Conservation (phyloP, 2,888 invertebrate species). For the Macaria notata region DNA sequence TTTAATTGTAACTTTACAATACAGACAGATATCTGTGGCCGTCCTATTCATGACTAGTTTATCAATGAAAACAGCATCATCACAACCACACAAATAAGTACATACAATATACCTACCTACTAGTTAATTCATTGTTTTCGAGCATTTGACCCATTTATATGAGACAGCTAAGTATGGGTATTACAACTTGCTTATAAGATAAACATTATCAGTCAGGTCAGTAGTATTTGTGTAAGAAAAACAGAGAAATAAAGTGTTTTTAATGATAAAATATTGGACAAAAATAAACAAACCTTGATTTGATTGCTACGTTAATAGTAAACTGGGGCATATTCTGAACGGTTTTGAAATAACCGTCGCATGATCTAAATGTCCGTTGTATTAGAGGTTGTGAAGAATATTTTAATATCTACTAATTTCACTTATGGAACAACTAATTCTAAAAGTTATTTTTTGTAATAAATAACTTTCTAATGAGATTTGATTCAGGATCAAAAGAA, state of each 20-base stretch:
- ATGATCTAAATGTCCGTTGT: too few relatives aligned
- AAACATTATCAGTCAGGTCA: slow-evolving; percentile 15
- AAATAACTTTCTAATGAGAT: too few relatives aligned
- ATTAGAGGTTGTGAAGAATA: too few relatives aligned
- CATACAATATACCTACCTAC: too few relatives aligned
- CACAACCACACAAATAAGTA: slow-evolving; percentile 6
- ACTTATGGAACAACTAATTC: too few relatives aligned
- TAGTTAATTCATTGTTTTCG: slow-evolving; percentile 16
- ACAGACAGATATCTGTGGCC: too few relatives aligned
- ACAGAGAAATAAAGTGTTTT: neutral
- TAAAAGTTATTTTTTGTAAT: too few relatives aligned
- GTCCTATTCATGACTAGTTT: slow-evolving; percentile 41
- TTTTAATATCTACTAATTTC: too few relatives aligned
- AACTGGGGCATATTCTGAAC: too few relatives aligned
- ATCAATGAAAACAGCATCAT: slow-evolving; percentile 44
- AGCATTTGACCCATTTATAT: slow-evolving; percentile 17
- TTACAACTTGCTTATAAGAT: slow-evolving; percentile 5
- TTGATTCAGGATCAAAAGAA: too few relatives aligned
- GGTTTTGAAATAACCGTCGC: too few relatives aligned
- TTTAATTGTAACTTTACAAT: too few relatives aligned
- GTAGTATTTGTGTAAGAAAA: slow-evolving; percentile 1
- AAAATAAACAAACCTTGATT: slow-evolving; percentile 2
- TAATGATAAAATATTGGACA: neutral
- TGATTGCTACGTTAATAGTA: neutral
- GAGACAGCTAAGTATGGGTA: neutral